Evolutionary conservation across 2,113 vertebrate genomes (phyloP).

Genomic region (Microtus montanus): DNA sequence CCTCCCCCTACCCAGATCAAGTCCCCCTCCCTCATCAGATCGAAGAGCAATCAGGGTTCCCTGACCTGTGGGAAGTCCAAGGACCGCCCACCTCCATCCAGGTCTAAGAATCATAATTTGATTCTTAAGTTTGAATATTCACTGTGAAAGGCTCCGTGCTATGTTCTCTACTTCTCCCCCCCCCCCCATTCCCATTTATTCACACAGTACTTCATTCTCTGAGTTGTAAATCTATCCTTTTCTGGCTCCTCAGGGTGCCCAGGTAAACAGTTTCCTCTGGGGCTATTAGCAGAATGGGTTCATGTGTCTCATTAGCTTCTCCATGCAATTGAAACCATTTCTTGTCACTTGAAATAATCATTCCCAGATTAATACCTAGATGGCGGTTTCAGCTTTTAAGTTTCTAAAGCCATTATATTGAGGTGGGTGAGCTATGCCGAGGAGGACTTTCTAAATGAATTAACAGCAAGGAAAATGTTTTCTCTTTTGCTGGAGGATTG

Average conservation of each 20-base stretch:
- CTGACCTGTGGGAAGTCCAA: too few relatives aligned
- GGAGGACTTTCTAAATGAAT: constrained; percentile 43
- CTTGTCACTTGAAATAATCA: constrained; percentile 15
- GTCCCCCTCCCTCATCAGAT: too few relatives aligned
- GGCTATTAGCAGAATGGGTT: neutral
- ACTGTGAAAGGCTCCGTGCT: constrained; percentile 51
- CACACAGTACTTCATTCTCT: constrained; percentile 7
- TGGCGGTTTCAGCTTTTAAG: neutral
- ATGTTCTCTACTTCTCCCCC: neutral
- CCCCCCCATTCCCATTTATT: neutral
- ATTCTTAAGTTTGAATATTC: constrained; percentile 52
- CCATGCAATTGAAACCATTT: constrained; percentile 37
- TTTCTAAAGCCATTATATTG: neutral
- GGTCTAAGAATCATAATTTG: neutral
- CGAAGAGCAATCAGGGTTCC: too few relatives aligned
- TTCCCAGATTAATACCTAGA: constrained; percentile 11
- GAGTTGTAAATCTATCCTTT: constrained; percentile 36
- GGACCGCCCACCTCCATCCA: too few relatives aligned
- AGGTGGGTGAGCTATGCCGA: neutral
- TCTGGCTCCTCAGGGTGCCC: neutral
- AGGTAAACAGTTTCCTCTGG: constrained; percentile 13
- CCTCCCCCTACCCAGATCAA: too few relatives aligned
- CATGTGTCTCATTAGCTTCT: constrained; percentile 51
- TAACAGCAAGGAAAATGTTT: constrained; percentile 45
- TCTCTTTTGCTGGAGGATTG: neutral